Conservation (phyloP, 1,140 invertebrate genomes). For the Euura saliciscinereae region DNA sequence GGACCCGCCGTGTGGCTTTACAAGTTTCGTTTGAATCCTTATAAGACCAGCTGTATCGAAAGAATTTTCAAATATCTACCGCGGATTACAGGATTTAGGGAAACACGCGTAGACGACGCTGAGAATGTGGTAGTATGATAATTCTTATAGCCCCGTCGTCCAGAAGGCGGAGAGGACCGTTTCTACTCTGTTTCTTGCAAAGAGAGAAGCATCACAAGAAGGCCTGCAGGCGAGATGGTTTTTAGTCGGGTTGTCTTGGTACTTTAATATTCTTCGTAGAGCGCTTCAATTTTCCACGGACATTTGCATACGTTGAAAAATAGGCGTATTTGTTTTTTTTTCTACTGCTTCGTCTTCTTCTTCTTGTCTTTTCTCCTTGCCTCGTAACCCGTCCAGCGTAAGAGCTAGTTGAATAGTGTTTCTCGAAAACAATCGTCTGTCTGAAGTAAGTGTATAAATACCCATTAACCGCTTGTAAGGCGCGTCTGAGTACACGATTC, state of each 20-base stretch:
- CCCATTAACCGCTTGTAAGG: no score
- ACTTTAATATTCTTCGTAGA: constrained; percentile 2
- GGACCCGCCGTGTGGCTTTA: no score
- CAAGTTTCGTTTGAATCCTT: no score
- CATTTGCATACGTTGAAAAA: constrained; percentile 7
- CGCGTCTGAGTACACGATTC: no score
- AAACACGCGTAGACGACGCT: no score
- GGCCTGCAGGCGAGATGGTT: constrained; percentile 5
- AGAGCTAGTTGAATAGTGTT: background rate
- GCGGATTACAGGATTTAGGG: no score
- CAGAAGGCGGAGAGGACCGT: background rate
- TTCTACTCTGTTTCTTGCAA: background rate
- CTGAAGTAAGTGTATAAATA: background rate
- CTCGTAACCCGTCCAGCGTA: background rate
- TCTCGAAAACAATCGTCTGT: background rate
- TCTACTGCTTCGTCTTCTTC: background rate
- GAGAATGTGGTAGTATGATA: no score
- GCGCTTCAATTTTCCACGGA: constrained; percentile 6
- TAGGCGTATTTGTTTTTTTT: background rate
- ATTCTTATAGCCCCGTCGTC: no score
- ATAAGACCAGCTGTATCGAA: no score
- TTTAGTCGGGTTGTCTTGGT: background rate
- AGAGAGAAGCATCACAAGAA: background rate
- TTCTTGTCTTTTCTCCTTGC: background rate
- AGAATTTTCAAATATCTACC: no score